Percentiles rank a stretch among this genome's conserved stretches.
Evolutionary conservation across 2,888 invertebrate species (phyloP).

Genomic region (Ptychoptera contaminata): DNA sequence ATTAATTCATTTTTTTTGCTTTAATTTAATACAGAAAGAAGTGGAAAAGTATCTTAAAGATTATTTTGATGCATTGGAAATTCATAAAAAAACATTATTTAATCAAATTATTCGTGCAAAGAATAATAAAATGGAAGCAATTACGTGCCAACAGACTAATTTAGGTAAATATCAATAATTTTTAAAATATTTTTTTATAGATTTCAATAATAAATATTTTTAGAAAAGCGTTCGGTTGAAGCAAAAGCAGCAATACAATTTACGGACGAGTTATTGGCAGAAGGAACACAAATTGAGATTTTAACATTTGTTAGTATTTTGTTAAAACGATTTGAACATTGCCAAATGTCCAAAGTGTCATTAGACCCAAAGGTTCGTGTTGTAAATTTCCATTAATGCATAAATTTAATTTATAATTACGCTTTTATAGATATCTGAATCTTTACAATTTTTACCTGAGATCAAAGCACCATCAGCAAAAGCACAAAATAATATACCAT

Average conservation of each 20-base stretch:
- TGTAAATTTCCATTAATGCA: neutral
- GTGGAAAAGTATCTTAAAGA: slow-evolving; percentile 48
- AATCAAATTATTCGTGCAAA: slow-evolving; percentile 29
- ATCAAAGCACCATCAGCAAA: slow-evolving; percentile 32
- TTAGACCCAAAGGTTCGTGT: slow-evolving; percentile 23
- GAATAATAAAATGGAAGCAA: slow-evolving; percentile 33
- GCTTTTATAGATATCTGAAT: slow-evolving; percentile 27
- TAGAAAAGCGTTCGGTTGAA: slow-evolving; percentile 38
- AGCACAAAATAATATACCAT: slow-evolving; percentile 29
- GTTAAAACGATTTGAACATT: slow-evolving; percentile 47
- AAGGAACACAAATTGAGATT: slow-evolving; percentile 55
- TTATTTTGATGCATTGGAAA: slow-evolving; percentile 46
- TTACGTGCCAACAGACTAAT: slow-evolving; percentile 34
- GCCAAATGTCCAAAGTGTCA: slow-evolving; percentile 36
- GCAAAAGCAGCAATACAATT: slow-evolving; percentile 45
- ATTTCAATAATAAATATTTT: slow-evolving; percentile 16
- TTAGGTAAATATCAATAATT: slow-evolving; percentile 18
- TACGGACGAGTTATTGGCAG: slow-evolving; percentile 45
- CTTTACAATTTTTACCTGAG: slow-evolving; percentile 38
- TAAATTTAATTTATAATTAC: neutral
- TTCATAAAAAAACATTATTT: slow-evolving; percentile 38
- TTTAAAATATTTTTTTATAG: slow-evolving; percentile 1
- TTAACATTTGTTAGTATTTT: slow-evolving; percentile 49
- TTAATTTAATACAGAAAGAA: slow-evolving; percentile 36
- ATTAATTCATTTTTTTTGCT: neutral